Base-by-base conservation (phyloP, 1,140 invertebrate genomes). In the Lysiphlebus fabarum region DNA sequence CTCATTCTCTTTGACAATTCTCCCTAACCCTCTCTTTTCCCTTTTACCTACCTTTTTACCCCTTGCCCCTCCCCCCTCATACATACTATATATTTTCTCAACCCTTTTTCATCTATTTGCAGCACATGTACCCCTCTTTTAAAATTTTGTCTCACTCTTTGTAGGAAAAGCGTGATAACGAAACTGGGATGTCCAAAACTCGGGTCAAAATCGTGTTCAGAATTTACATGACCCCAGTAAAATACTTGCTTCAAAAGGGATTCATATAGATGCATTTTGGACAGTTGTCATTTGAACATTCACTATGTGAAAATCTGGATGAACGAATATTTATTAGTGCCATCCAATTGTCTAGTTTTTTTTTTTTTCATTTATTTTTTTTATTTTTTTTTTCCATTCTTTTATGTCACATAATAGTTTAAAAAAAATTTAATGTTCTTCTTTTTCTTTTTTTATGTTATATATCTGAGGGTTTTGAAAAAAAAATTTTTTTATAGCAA, bases 111-210 rank as follows among this genome's bases (percentile, higher is more conserved):
- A 1, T 26, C 17, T 4, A 26, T 26, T 26, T 26, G 17, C 2
- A 2, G 17, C 17, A 26, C 17, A 26, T 26, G 17, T 26, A 26
- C 0, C 17, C 17, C 17, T 26, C 17, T 26, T 26, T 26, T 26
- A 1, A 26, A 26, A 26, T 26, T 26, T 26, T 26, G 4, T 26
- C 17, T 26, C 17, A 26, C 17, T 26, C 17, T 26, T 26, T 26
- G 17, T 26, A 59, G 58, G 51, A 59, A 59, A 59, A 59, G 43
- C 37, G 43, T 42, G 58, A 59, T 56, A 59, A 48, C 50, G 53
- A 53, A 59, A 59, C 51, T 47, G 58, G 33, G 37, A 59, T 53
- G 50, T 48, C 43, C 49, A 51, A 38, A 53, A 54, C 55, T 56
- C 34, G 55, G 55, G 55, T 56, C 55, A n/a, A 33, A 26, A 56